Conservation (phyloP, 2,888 invertebrate genomes). For the Automeris io region DNA sequence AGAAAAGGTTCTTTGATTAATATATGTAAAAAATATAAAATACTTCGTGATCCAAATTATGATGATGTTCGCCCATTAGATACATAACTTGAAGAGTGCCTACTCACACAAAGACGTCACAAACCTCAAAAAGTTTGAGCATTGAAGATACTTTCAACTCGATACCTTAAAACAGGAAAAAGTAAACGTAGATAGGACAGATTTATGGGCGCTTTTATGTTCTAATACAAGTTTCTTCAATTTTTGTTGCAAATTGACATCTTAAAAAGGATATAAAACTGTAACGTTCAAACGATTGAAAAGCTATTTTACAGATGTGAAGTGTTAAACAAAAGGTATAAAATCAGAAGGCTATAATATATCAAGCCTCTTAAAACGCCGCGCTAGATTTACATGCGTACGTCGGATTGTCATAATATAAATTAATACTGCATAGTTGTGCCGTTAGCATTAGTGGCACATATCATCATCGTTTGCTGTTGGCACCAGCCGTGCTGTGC, state of each 20-base stretch:
- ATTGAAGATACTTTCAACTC: not conserved
- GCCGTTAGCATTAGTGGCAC: too few relatives aligned
- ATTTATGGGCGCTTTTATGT: not conserved
- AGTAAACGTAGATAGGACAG: not conserved
- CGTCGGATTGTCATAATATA: too few relatives aligned
- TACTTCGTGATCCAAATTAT: not conserved
- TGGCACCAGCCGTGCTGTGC: too few relatives aligned
- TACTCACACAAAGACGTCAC: too few relatives aligned
- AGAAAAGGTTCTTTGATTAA: not conserved
- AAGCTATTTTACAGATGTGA: not conserved
- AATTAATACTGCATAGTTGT: too few relatives aligned
- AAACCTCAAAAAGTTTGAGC: not conserved
- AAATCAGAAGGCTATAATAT: too few relatives aligned
- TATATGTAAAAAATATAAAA: not conserved
- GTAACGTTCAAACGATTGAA: not conserved
- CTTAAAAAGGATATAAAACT: not conserved
- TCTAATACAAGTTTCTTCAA: not conserved
- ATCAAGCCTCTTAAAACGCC: too few relatives aligned
- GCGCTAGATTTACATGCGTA: too few relatives aligned
- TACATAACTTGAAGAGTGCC: too few relatives aligned
- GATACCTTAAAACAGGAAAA: not conserved
- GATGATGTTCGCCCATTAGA: not conserved
- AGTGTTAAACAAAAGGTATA: not conserved
- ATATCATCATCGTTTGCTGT: too few relatives aligned
- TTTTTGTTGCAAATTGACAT: not conserved